Base-by-base conservation (phyloP, 2,888 invertebrate genomes). In the Sceliomorpha sp. region DNA sequence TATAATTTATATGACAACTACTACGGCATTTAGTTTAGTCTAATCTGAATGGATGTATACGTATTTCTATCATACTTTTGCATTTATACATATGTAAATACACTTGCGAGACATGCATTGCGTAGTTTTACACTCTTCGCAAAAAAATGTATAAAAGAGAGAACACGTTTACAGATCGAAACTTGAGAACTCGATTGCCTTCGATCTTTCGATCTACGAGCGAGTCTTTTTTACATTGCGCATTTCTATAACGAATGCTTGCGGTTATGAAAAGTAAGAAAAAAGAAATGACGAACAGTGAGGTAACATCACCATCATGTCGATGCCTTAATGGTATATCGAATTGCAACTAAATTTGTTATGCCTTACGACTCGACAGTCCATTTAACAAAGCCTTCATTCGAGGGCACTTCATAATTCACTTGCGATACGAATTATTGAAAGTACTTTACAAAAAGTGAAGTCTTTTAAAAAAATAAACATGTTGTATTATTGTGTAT, bases 181-280 rank as follows among this genome's bases (percentile, higher is more conserved):
- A 80, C 76, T 77, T 75, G 79, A 82, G 78, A 79, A 79, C 78
- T 72, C 74, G 80, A 81, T 82, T 76, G 73, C 81, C 80, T 81
- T 81, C 81, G 80, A 81, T 78, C 76, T 74, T 71, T 75, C 58
- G 75, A 71, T 72, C 73, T 73, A 73, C 67, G 62, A 60, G 63
- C 63, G 39, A 36, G 50, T 60, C 45, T 59, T 60, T 64, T 64
- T 64, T 55, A 45, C 60, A 58, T 15, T 13, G 44, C 40, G 62
- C 32, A 48, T 32, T 67, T 48, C 67, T 55, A 56, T 58, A 60
- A 50, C 50, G 62, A 69, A 72, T 66, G 56, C 56, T 47, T 32
- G 40, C 42, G 62, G 62, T 70, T 70, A 66, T 56, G 34, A 70
- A 62, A 56, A 60, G 47, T n/a, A 60, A 48, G n/a, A 55, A 48